phyloP scores from a whole-genome alignment of 2,888 invertebrate genomes.

The Prosapia bicincta region DNA sequence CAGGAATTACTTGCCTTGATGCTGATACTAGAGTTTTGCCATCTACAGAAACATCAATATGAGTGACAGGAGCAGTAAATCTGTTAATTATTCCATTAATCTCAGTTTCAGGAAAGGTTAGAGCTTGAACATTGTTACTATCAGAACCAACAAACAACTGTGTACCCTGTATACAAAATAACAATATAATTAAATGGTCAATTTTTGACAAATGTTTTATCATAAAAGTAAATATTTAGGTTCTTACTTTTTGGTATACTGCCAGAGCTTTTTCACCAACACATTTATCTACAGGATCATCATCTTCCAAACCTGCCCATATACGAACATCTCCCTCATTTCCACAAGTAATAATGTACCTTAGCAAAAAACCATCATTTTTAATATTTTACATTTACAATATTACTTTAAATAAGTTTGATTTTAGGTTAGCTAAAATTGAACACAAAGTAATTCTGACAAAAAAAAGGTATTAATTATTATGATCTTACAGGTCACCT shows the following conservation, averaged over 20 bases:
- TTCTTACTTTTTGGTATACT: slow-evolving; percentile 62
- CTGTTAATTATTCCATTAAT: slow-evolving; percentile 81
- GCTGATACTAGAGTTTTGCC: slow-evolving; percentile 65
- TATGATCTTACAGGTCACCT: too few species aligned
- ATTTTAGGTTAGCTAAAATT: slow-evolving; percentile 6
- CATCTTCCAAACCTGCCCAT: slow-evolving; percentile 83
- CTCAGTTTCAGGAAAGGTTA: slow-evolving; percentile 75
- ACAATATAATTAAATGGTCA: background rate
- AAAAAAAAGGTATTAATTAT: too few species aligned
- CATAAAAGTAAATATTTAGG: too few species aligned
- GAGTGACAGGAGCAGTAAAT: slow-evolving; percentile 84
- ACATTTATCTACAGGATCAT: slow-evolving; percentile 80
- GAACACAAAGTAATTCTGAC: slow-evolving; percentile 6
- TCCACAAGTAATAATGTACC: slow-evolving; percentile 81
- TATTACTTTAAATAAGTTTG: too few species aligned
- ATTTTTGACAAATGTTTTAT: too few species aligned
- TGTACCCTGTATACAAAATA: slow-evolving; percentile 46
- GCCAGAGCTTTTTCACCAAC: slow-evolving; percentile 80
- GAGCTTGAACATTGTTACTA: slow-evolving; percentile 78
- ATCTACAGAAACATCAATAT: slow-evolving; percentile 65
- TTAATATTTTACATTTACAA: too few species aligned
- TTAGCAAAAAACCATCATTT: slow-evolving; percentile 44
- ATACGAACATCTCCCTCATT: slow-evolving; percentile 88
- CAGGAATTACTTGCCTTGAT: slow-evolving; percentile 55
- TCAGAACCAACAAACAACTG: slow-evolving; percentile 78